Evolutionary conservation across 37 sponge, comb jelly and placozoan genomes (phyloP), one percentile per base, ranked within the genome.

Genomic region (Corticium candelabrum): DNA sequence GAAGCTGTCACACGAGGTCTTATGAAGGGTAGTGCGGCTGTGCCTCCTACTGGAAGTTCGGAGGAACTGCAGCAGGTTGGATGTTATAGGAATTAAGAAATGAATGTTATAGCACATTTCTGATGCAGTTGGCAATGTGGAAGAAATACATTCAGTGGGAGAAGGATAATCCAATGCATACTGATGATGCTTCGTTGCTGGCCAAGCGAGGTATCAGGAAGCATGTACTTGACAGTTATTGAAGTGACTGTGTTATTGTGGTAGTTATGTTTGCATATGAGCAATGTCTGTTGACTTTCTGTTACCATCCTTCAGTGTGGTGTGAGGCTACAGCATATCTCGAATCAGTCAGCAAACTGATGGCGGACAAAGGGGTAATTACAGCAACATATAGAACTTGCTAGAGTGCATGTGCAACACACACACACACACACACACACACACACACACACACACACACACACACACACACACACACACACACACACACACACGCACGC

Each of bases 301-400:
- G 91, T 1, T 86, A 87, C 43, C 90, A 93, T 78, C 79, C 98
- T 75, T 89, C 90, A 40, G 80, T 96, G 68, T 96, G 98, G 98
- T 93, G 86, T 78, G 98, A 93, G 41, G 89, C 89, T 35, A 89
- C 89, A 15, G 83, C 86, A 39, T 96, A 87, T 70, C 80, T 96
- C 40, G 92, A 96, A 80, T n/a, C 41, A 37, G 74, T 39, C 35
- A 84, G 81, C 37, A 86, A 56, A 37, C 68, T 68, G 3, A 41
- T 82, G 38, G 67, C 69, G 29, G 87, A 86, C 78, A 86, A 86
- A 67, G 83, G 83, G 30, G 87, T 82, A 39, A 50, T 11, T n/a
- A n/a, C n/a, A n/a, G n/a, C n/a, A n/a, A n/a, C n/a, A n/a, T n/a
- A n/a, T n/a, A n/a, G n/a, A n/a, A n/a, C n/a, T n/a, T n/a, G n/a